Base-by-base conservation (phyloP, 2,113 vertebrate genomes). In the Silurus asotus region DNA sequence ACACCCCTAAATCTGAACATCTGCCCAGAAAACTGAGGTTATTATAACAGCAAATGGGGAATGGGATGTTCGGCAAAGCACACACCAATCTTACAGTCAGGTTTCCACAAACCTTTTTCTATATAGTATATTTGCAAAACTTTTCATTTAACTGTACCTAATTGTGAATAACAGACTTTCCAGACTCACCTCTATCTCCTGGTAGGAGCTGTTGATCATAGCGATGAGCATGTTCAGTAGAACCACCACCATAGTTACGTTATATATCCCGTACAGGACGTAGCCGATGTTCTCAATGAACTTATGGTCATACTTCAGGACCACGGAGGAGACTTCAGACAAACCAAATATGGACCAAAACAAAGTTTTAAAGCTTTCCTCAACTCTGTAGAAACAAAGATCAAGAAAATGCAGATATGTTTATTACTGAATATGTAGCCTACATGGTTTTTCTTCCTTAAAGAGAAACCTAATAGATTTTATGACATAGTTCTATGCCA, bases 261-360 rank as follows among this genome's bases (percentile, higher is more conserved):
- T 97, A 89, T 97, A 97, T 89, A 97, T 97, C 49, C 96, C 96
- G 76, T 97, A 97, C 3, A 97, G 94, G 51, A 97, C 96, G 6
- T 97, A 97, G 64, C 96, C 96, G 55, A 97, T 97, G 89, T 97
- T 97, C 92, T 97, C 96, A 9, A 97, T 97, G 89, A 97, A 97
- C 82, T 97, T 97, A 87, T 97, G 96, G 85, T 97, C 96, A 0
- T 97, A 97, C 90, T 97, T 97, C 81, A 97, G 94, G 74, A 97
- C 96, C 80, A 97, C 96, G 1, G 96, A 97, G 8, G 96, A 96
- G 85, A 97, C 96, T 92, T 97, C 96, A 37, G 96, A 97, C 87
- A 97, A 91, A 49, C 96, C 96, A 90, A 97, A 97, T 93, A 97
- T 97, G 8, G 96, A 97, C 96, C 96, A 97, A 90, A 97, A 97